Conservation (phyloP, 2,797 vertebrate genomes). For the Paedocypris micromegethes region DNA sequence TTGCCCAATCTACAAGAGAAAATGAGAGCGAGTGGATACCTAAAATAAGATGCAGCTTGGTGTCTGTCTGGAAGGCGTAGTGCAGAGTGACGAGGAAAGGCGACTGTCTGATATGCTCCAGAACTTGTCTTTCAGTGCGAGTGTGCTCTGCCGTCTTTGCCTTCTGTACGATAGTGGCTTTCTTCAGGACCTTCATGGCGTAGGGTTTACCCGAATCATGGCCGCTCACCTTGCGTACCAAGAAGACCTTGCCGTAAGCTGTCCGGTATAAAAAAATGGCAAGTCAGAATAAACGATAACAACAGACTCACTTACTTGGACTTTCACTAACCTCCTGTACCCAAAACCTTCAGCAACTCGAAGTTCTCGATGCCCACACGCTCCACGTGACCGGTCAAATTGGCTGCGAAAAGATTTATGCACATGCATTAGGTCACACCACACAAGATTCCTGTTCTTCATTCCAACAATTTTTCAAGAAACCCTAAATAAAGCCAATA, state of each 20-base stretch:
- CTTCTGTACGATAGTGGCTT: conserved; percentile 96
- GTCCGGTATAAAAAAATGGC: conserved; percentile 17
- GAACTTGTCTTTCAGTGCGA: conserved; percentile 86
- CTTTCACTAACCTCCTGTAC: conserved; percentile 88
- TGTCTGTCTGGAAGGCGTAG: conserved; percentile 98
- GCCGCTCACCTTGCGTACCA: conserved; percentile 93
- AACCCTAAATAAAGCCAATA: not conserved
- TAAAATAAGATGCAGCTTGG: conserved; percentile 96
- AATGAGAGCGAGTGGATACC: conserved; percentile 62
- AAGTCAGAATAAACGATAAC: not conserved
- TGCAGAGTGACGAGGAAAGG: conserved; percentile 93
- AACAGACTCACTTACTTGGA: conserved; percentile 1
- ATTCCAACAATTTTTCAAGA: not conserved
- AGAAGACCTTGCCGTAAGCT: conserved; percentile 97
- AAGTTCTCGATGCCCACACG: conserved; percentile 98
- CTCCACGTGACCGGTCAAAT: conserved; percentile 94
- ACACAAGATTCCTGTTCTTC: not conserved
- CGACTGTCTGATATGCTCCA: conserved; percentile 94
- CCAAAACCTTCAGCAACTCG: conserved; percentile 93
- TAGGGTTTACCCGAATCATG: conserved; percentile 91
- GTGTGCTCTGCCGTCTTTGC: conserved; percentile 97
- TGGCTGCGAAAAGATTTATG: conserved; percentile 71
- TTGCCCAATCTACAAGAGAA: not conserved
- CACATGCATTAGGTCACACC: conserved; percentile 5
- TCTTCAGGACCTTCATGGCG: conserved; percentile 98